Percentiles rank a stretch among this genome's conserved stretches.
Evolutionary conservation across 1,140 invertebrate genomes (phyloP).

Genomic region (Pogonomyrmex barbatus): DNA sequence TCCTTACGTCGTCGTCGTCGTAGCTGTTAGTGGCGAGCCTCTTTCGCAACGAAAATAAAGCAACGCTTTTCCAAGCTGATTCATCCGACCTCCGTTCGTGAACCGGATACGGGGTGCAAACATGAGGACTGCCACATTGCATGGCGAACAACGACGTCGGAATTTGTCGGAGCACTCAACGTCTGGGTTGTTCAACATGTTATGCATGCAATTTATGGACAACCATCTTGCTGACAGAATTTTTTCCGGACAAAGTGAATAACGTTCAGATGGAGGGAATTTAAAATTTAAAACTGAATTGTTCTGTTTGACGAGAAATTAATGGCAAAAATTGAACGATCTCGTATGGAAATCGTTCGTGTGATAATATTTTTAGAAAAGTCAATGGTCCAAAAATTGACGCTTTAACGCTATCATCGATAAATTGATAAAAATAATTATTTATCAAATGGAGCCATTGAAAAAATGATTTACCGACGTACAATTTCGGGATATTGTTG

Average conservation of each 20-base stretch:
- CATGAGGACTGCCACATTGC: conserved; percentile 29
- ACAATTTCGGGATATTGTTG: not conserved
- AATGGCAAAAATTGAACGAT: no score
- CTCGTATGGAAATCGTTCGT: not conserved
- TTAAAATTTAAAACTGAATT: not conserved
- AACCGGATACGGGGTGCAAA: conserved; percentile 36
- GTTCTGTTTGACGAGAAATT: not conserved
- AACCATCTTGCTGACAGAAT: not conserved
- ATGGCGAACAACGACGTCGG: conserved; percentile 13
- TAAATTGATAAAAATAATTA: not conserved
- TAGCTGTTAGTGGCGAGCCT: not conserved
- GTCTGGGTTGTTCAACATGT: not conserved
- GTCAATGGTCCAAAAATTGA: not conserved
- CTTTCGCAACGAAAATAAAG: conserved; percentile 67
- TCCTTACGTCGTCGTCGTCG: conserved; percentile 33
- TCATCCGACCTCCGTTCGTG: conserved; percentile 45
- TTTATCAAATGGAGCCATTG: not conserved
- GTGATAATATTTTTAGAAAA: not conserved
- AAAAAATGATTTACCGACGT: conserved; percentile 13
- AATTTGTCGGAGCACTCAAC: conserved; percentile 45
- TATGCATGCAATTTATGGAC: not conserved
- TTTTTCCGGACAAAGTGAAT: not conserved
- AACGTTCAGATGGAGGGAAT: not conserved
- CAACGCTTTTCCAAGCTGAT: conserved; percentile 48
- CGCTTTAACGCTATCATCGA: not conserved